These are phyloP conservation scores for Stichodactyla mertensii DNA, from an alignment of 64 coral and sea anemone genomes.

Conservation along the genomic window DNA sequence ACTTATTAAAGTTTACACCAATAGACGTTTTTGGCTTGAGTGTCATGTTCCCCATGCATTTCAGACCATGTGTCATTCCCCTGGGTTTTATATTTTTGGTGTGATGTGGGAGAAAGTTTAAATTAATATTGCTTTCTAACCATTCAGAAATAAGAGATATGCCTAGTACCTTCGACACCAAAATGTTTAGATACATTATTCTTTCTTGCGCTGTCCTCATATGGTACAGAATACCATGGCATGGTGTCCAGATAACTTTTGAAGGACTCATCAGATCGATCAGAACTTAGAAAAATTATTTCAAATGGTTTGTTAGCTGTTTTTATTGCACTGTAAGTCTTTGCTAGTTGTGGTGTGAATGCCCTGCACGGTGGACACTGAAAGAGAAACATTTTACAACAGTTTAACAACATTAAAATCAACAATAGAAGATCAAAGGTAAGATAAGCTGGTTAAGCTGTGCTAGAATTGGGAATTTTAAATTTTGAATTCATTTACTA, in stretches of 20 bases:
- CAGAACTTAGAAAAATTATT: constrained; percentile 81
- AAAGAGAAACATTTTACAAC: neutral
- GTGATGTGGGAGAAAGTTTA: no score
- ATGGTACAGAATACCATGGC: constrained; percentile 84
- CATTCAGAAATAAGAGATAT: neutral
- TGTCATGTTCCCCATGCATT: no score
- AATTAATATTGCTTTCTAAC: no score
- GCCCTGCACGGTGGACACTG: constrained; percentile 92
- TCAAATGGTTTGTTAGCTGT: constrained; percentile 66
- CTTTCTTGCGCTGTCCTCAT: constrained; percentile 21
- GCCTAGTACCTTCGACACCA: constrained; percentile 74
- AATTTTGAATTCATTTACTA: no score
- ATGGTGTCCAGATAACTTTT: constrained; percentile 74
- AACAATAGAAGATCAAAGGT: no score
- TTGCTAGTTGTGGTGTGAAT: constrained; percentile 70
- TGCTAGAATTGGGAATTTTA: no score
- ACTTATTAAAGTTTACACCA: no score
- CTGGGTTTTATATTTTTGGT: no score
- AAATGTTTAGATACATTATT: constrained; percentile 46
- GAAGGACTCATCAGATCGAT: constrained; percentile 61
- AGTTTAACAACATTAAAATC: no score
- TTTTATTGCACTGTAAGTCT: constrained; percentile 58
- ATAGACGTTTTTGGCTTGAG: no score
- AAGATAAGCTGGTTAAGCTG: no score
- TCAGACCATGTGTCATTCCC: no score